Evolutionary conservation across 1,140 invertebrate genomes (phyloP), one percentile per base, ranked within the genome.

Genomic region (Achatina immaculata): DNA sequence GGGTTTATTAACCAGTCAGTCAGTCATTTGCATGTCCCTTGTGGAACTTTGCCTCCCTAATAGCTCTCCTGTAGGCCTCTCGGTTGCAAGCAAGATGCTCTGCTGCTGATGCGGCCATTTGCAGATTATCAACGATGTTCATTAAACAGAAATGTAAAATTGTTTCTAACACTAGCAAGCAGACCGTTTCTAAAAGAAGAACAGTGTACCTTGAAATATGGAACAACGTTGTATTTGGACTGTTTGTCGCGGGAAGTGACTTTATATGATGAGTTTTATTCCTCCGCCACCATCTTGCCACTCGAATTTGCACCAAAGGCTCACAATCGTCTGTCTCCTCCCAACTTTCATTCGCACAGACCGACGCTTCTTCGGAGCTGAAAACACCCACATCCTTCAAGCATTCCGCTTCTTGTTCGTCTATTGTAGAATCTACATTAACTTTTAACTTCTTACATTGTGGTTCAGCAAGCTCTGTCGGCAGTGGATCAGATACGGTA

Each of bases 201-300:
- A n/a, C n/a, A n/a, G 40, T 21, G 2, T 42, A 71, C 68, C 68
- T 71, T 71, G 68, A 71, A 71, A 71, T 71, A 21, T 45, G 42
- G 14, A 42, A 71, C 21, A 71, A 45, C 38, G 34, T 40, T 42
- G 68, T 71, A 24, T 71, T 40, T 45, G 68, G 68, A 71, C 40
- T 71, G 21, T 40, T 71, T 6, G 36, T 71, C 19, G 4, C 24
- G 6, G 68, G 68, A 0, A 71, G 31, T 36, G 38, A 42, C 28
- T 40, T 6, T 71, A 24, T 19, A n/a, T 42, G 38, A 71, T 4
- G 38, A 42, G 38, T 34, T 71, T 40, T 3, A 71, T 71, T 24
- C 7, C 42, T 71, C 38, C 68, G 38, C 68, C 68, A 71, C 68
- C 68, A 71, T 81, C 34, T 14, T 81, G 55, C 80, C 36, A 65